Percentiles rank a stretch among this genome's conserved stretches.
These are phyloP conservation scores for Zaprionus taronus DNA, from an alignment of 1,140 invertebrate species.

Conservation along the genomic window DNA sequence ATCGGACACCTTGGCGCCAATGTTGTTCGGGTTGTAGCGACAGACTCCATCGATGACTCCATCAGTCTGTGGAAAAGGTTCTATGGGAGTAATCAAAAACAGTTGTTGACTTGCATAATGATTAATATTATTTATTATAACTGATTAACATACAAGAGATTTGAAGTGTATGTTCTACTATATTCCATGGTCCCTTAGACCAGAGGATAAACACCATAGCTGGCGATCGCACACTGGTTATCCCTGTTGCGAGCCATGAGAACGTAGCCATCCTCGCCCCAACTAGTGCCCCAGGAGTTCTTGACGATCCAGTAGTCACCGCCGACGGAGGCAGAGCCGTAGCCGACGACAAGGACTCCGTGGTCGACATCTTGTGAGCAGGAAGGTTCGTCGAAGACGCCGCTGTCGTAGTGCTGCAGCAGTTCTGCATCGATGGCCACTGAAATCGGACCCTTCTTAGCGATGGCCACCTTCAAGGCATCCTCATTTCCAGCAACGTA, in stretches of 20 bases:
- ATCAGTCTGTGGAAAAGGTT: too few relatives aligned
- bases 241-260: constrained; percentile 86
- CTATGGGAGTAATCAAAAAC: neutral
- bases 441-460: constrained; percentile 86
- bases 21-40: constrained; percentile 12
- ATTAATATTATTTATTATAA: constrained; percentile 2
- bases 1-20: constrained; percentile 26
- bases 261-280: constrained; percentile 87
- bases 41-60: constrained; percentile 86
- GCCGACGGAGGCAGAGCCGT: constrained; percentile 87
- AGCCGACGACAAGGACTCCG: constrained; percentile 89
- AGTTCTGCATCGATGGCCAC: constrained; percentile 4
- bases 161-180: neutral
- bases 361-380: constrained; percentile 22
- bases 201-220: constrained; percentile 16
- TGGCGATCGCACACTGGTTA: constrained; percentile 32
- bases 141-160: neutral
- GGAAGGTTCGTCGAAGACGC: constrained; percentile 8
- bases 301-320: constrained; percentile 88
- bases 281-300: constrained; percentile 86
- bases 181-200: neutral
- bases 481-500: constrained; percentile 89
- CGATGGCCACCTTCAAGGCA: constrained; percentile 88
- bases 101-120: neutral
- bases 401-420: constrained; percentile 5